A percentile compares a stretch with the other conserved stretches of the same genome.
Evolutionary conservation across 2,888 invertebrate genomes (phyloP).

Genomic region (Apotomis betuletana): DNA sequence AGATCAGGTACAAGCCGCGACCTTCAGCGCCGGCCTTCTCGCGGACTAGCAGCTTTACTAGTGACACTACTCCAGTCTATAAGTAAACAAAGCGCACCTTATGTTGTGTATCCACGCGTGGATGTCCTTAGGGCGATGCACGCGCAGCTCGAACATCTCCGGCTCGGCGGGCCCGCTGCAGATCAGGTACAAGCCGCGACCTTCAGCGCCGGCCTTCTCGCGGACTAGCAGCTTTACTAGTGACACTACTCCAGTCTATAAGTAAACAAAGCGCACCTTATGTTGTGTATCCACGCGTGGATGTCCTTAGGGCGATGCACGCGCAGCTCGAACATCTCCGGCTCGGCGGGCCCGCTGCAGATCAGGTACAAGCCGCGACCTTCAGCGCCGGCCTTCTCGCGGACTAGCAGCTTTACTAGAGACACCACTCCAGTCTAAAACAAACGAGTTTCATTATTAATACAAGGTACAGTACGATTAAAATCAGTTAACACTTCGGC

Average conservation of each 20-base stretch:
- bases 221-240: constrained; percentile 95
- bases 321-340: constrained; percentile 98
- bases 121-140: constrained; percentile 94
- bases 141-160: constrained; percentile 97
- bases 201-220: constrained; percentile 96
- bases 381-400: constrained; percentile 97
- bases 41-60: constrained; percentile 94
- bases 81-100: too few relatives aligned
- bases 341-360: constrained; percentile 94
- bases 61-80: constrained; percentile 96
- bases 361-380: constrained; percentile 96
- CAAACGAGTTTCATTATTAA: neutral
- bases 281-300: constrained; percentile 94
- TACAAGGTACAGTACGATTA: too few relatives aligned
- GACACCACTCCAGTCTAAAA: constrained; percentile 93
- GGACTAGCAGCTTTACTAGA: constrained; percentile 93
- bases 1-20: constrained; percentile 96
- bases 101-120: constrained; percentile 95
- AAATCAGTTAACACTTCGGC: too few relatives aligned
- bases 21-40: constrained; percentile 97
- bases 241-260: constrained; percentile 96
- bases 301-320: constrained; percentile 95
- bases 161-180: constrained; percentile 95
- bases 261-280: too few relatives aligned
- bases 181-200: constrained; percentile 95